Base-by-base conservation (phyloP, 2,888 invertebrate genomes). In the Margaritifera margaritifera region DNA sequence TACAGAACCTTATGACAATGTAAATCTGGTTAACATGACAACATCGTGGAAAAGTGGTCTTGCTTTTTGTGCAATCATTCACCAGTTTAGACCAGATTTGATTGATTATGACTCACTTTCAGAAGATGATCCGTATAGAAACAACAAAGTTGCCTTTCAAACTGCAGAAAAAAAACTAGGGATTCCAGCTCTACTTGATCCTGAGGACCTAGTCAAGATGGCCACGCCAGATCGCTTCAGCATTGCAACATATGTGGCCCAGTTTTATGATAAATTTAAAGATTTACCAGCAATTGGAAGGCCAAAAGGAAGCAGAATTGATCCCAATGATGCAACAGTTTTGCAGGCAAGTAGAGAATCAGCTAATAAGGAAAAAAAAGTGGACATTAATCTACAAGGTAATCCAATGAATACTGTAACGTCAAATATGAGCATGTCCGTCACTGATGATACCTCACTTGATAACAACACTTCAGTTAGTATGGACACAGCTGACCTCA, bases 1-100 rank as follows among this genome's bases (percentile, higher is more conserved):
- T 42, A 72, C 72, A 3, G 63, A 70, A 2, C 74, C 69, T 25
- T 77, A 70, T 62, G 69, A 62, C 11, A 74, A 72, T 15, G 54
- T 74, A 20, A 67, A 72, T 25, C 59, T 77, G 11, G 61, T 51
- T 6, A 68, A 77, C 50, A 74, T 77, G 74, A 74, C 74, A 11
- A 66, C 72, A 15, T 77, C 74, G 2, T 77, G 77, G 77, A 74
- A 72, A 56, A 72, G 74, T 71, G 77, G 77, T 31, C 57, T 77
- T 15, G 74, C 77, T 6, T 64, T 77, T 20, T 77, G 77, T 72
- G 77, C 77, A 22, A 31, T 77, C 20, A 72, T 77, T 27, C 69
- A 68, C 58, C 62, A 74, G 53, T 77, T 77, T 64, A 61, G 77
- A 15, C 77, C 77, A 60, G 70, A 77, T 24, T 66, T 77, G 11